Evolutionary conservation across 2,888 invertebrate species (phyloP).

Genomic region (Orthosia cruda): DNA sequence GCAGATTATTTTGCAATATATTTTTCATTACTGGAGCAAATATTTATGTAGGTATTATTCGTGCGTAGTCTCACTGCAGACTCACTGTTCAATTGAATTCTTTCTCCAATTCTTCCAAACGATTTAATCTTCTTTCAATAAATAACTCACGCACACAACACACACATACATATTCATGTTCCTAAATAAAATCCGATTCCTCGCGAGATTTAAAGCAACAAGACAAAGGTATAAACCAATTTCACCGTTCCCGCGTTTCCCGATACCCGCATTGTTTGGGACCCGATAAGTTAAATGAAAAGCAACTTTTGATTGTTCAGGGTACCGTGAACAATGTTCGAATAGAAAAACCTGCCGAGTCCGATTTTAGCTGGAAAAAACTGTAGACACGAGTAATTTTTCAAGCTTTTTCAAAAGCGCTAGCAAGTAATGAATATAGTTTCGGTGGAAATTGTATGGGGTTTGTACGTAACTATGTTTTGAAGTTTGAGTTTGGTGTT

Average conservation of each 20-base stretch:
- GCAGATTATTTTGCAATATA: not conserved
- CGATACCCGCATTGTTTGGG: slow-evolving; percentile 80
- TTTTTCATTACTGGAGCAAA: not conserved
- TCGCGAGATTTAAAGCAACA: slow-evolving; percentile 75
- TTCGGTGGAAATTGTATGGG: slow-evolving; percentile 54
- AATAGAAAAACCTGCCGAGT: slow-evolving; percentile 53
- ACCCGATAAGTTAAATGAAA: slow-evolving; percentile 84
- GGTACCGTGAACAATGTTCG: slow-evolving; percentile 72
- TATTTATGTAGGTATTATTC: slow-evolving; percentile 1
- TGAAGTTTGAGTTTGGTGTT: slow-evolving; percentile 1
- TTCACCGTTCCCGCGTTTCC: slow-evolving; percentile 71
- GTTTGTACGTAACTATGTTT: slow-evolving; percentile 37
- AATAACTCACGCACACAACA: slow-evolving; percentile 48
- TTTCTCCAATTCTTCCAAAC: slow-evolving; percentile 28
- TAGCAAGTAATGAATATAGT: slow-evolving; percentile 72
- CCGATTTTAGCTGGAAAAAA: slow-evolving; percentile 62
- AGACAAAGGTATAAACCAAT: slow-evolving; percentile 85
- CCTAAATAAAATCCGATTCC: slow-evolving; percentile 67
- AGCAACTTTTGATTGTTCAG: slow-evolving; percentile 84
- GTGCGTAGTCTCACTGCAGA: not conserved
- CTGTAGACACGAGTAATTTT: slow-evolving; percentile 69
- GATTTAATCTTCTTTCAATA: slow-evolving; percentile 56
- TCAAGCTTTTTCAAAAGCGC: slow-evolving; percentile 65
- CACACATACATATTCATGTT: slow-evolving; percentile 50
- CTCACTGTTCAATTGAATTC: slow-evolving; percentile 31